Conservation (phyloP, 1,140 invertebrate species). For the Temnothorax nylanderi region DNA sequence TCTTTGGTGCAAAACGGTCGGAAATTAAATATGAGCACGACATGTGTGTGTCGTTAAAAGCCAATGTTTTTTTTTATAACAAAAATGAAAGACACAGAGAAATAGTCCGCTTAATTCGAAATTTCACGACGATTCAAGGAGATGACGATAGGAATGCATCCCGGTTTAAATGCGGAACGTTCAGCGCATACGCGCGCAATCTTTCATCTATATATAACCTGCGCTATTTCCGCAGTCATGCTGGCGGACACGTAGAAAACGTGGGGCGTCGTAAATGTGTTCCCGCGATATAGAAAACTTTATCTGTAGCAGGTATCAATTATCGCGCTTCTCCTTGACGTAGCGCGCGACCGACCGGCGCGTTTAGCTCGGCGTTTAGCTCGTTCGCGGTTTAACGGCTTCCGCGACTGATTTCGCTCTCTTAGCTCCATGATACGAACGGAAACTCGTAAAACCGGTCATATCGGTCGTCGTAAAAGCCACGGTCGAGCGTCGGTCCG, state of each 20-base stretch:
- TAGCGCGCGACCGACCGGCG: background rate
- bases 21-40: background rate
- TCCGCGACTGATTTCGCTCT: constrained; percentile 56
- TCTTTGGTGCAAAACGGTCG: background rate
- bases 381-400: constrained; percentile 68
- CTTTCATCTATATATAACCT: background rate
- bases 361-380: constrained; percentile 41
- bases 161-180: background rate
- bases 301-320: constrained; percentile 66
- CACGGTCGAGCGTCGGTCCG: constrained; percentile 47
- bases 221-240: background rate
- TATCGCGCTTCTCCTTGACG: constrained; percentile 61
- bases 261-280: constrained; percentile 6
- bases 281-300: constrained; percentile 31
- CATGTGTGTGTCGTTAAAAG: background rate
- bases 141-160: background rate
- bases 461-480: constrained; percentile 72
- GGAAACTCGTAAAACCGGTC: constrained; percentile 73
- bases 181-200: background rate
- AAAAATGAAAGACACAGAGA: background rate
- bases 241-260: background rate
- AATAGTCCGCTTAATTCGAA: background rate
- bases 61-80: background rate
- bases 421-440: background rate
- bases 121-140: background rate